Evolutionary conservation across 2,797 vertebrate species (phyloP).

Genomic region (Alectoris magna): DNA sequence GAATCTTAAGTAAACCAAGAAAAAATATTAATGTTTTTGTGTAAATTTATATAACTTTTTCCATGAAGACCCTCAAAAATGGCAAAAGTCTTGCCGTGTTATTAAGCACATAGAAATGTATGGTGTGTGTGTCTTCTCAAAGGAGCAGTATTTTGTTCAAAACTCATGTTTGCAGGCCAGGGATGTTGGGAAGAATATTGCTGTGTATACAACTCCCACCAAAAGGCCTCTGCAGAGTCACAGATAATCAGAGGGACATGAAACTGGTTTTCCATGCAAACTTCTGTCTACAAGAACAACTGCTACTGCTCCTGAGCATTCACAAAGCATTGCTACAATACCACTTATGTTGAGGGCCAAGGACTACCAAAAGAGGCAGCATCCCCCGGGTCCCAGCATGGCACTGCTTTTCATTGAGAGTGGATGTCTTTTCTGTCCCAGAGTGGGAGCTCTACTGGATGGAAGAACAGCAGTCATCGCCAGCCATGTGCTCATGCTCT

Average conservation of each 20-base stretch:
- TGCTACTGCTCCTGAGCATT: not conserved
- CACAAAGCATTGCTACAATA: not conserved
- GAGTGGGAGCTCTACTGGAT: not conserved
- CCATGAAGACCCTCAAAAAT: slow-evolving; percentile 60
- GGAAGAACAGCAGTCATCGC: accelerated
- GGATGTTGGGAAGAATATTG: not conserved
- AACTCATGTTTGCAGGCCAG: not conserved
- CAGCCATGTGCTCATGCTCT: not conserved
- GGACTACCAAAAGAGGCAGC: not conserved
- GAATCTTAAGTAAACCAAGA: slow-evolving; percentile 64
- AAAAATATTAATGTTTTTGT: slow-evolving; percentile 68
- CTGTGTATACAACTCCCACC: not conserved
- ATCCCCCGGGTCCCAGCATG: accelerated
- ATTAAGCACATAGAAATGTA: accelerated
- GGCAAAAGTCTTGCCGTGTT: slow-evolving; percentile 12
- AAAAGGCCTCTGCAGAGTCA: not conserved
- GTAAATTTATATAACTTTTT: slow-evolving; percentile 63
- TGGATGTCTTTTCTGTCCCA: not conserved
- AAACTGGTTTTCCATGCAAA: not conserved
- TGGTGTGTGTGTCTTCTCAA: not conserved
- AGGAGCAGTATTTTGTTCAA: not conserved
- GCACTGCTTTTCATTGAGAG: not conserved
- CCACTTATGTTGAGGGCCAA: not conserved
- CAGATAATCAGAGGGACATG: not conserved
- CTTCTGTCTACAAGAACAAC: not conserved